phyloP scores from a whole-genome alignment of 2,888 invertebrate genomes.

The Dinocampus coccinellae region DNA sequence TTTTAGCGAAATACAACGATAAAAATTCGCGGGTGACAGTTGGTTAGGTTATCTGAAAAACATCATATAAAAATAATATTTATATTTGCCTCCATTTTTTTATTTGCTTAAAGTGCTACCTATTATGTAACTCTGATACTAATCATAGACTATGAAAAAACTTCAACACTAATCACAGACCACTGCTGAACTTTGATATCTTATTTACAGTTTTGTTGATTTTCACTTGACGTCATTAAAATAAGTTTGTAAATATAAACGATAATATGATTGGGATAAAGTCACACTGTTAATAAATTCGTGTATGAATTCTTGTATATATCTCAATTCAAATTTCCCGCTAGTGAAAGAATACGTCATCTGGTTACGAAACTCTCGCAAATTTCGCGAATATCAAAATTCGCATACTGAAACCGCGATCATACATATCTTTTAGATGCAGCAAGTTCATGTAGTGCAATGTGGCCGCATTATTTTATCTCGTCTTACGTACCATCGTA shows the following conservation, averaged over 20 bases:
- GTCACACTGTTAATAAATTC: no score
- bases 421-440: background rate
- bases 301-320: background rate
- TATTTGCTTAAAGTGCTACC: background rate
- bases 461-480: conserved; percentile 26
- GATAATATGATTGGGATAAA: no score
- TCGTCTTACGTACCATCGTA: conserved; percentile 23
- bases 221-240: no score
- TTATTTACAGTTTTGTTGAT: no score
- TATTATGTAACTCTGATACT: background rate
- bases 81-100: background rate
- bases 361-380: background rate
- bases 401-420: background rate
- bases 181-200: no score
- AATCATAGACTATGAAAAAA: background rate
- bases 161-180: no score
- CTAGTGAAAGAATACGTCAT: background rate
- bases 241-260: no score
- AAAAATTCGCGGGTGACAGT: no score
- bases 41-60: no score
- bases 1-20: background rate
- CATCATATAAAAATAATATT: background rate
- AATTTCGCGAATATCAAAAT: background rate
- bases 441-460: conserved; percentile 18
- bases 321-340: background rate